Conservation (phyloP, 2,113 vertebrate genomes). For the Leptosomus discolor region DNA sequence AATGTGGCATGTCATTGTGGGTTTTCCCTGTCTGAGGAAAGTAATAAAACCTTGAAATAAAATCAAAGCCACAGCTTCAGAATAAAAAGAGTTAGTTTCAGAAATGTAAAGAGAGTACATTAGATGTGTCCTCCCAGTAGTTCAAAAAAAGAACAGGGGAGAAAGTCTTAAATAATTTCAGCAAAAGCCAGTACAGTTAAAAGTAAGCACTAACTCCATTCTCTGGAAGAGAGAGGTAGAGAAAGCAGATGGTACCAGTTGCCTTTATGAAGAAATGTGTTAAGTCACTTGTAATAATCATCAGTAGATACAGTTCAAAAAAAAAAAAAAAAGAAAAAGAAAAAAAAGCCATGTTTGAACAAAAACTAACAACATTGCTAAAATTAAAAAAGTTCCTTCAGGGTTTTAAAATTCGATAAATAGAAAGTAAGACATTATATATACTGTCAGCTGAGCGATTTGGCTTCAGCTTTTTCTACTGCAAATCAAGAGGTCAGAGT, state of each 20-base stretch:
- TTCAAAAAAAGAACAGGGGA: not conserved
- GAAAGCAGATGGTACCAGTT: not conserved
- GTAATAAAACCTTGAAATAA: not conserved
- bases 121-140: not conserved
- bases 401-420: not conserved
- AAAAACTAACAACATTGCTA: not conserved
- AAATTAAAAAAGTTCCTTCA: not conserved
- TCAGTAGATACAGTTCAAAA: not conserved
- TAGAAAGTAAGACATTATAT: not conserved
- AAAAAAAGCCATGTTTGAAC: not conserved
- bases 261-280: not conserved
- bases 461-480: not conserved
- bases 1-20: not conserved
- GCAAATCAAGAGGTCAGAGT: slow-evolving; percentile 1
- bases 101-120: not conserved
- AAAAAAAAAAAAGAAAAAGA: not conserved
- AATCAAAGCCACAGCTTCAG: not conserved
- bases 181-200: not conserved
- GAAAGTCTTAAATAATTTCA: not conserved
- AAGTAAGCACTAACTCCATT: not conserved
- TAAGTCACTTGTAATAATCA: slow-evolving; percentile 35
- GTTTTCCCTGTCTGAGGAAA: not conserved
- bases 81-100: slow-evolving; percentile 17
- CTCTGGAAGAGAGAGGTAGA: not conserved
- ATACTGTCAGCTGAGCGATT: not conserved